Evolutionary conservation across 2,113 vertebrate genomes (phyloP), one percentile per base, ranked within the genome.

Genomic region (Chlorodrepanis virens): DNA sequence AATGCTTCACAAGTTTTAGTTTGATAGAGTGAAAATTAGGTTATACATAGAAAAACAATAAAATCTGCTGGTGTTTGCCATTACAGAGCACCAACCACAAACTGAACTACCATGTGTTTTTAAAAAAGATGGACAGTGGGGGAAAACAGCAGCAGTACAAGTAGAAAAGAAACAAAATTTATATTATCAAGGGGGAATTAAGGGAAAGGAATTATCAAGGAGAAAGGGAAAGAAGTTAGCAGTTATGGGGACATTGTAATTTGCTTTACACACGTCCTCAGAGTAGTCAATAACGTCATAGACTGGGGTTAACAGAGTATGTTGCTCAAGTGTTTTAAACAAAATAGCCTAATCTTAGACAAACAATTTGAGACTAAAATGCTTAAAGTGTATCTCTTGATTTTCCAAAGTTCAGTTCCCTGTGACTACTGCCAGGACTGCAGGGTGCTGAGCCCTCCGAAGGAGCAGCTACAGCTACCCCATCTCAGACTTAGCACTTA

Each of bases 341-440:
- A 84, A 75, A 91, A 79, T 31, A 92, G 49, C 5, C 63, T 86
- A 87, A 91, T 91, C 89, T 87, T 87, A 95, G 76, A 64, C 57
- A 76, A 96, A 91, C 28, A 79, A 90, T 39, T 93, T 68, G 29
- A 90, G 83, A 93, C 75, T 85, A 28, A 28, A 94, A 90, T 2
- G 2, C 25, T 68, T 75, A 44, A 84, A 95, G 69, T 37, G 11
- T n/a, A 70, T 63, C 49, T 84, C 92, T 83, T 83, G 42, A 89
- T 91, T 92, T 94, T 81, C 69, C 37, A 25, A 78, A 87, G 28
- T 44, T 35, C 52, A 63, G 35, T 23, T 89, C 84, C 40, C 53
- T 78, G 39, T 68, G 68, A 95, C 83, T 92, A 79, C 83, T 79
- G 77, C 39, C 28, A 28, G 53, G 94, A 82, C n/a, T 37, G 8